Conservation (phyloP, 2,113 vertebrate species). For the Zapornia atra region DNA sequence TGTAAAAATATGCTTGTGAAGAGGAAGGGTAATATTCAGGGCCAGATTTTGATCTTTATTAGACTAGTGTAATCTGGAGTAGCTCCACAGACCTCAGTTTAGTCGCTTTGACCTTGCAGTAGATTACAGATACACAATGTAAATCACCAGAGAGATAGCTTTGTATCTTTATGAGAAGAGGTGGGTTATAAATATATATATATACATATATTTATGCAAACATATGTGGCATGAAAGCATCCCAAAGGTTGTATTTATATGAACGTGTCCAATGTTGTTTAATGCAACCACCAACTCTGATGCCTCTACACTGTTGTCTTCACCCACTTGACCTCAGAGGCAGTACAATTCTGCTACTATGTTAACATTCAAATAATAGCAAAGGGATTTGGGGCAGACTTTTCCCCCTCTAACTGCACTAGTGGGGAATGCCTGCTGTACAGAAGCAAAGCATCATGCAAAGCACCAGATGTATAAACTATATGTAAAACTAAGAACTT, state of each 20-base stretch:
- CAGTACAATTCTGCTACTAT: background rate
- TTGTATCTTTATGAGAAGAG: slow-evolving; percentile 12
- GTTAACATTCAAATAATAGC: background rate
- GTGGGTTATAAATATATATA: background rate
- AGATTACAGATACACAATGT: background rate
- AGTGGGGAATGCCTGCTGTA: background rate
- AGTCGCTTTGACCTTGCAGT: slow-evolving; percentile 44
- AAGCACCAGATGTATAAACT: background rate
- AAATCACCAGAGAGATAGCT: slow-evolving; percentile 35
- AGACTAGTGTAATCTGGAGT: slow-evolving; percentile 37
- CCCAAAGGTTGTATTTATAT: background rate
- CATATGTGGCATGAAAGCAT: background rate
- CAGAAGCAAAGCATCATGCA: background rate
- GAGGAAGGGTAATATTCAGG: slow-evolving; percentile 20
- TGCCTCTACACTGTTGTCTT: background rate
- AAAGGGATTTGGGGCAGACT: background rate
- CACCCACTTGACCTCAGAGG: background rate
- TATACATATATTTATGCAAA: slow-evolving; percentile 40
- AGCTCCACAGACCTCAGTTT: slow-evolving; percentile 51
- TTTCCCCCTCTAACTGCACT: background rate
- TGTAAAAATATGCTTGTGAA: slow-evolving; percentile 29
- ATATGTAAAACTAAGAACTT: background rate
- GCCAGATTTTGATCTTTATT: slow-evolving; percentile 69
- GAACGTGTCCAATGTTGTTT: background rate
- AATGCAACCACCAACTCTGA: background rate